phyloP scores from a whole-genome alignment of 1,140 invertebrate genomes.

The Heliothis subflexa region DNA sequence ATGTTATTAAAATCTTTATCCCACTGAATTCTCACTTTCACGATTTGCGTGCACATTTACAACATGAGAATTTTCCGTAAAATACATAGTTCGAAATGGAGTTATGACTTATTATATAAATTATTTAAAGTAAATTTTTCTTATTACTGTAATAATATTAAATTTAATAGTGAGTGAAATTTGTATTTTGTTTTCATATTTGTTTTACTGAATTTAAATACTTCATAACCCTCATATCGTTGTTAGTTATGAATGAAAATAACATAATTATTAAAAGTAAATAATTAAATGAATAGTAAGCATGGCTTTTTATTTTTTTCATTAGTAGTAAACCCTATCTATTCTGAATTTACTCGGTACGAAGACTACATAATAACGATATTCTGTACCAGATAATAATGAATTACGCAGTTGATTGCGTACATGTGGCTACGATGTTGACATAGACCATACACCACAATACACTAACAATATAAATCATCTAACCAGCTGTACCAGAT shows the following conservation, averaged over 20 bases:
- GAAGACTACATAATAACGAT: neutral
- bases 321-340: conserved; percentile 7
- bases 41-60: conserved; percentile 81
- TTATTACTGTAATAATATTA: conserved; percentile 86
- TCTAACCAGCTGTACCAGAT: neutral
- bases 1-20: conserved; percentile 80
- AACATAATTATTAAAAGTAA: conserved; percentile 87
- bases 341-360: too few species aligned
- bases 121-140: conserved; percentile 84
- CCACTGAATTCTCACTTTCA: conserved; percentile 84
- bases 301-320: conserved; percentile 79
- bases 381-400: too few species aligned
- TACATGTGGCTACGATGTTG: too few species aligned
- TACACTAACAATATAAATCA: neutral
- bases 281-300: conserved; percentile 85
- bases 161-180: conserved; percentile 86
- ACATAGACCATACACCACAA: too few species aligned
- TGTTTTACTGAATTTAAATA: conserved; percentile 86
- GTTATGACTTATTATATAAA: conserved; percentile 82
- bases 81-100: conserved; percentile 80
- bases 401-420: neutral
- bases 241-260: conserved; percentile 87
- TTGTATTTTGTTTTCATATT: conserved; percentile 85
- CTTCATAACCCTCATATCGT: conserved; percentile 86
- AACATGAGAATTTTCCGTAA: conserved; percentile 77